Base-by-base conservation (phyloP, 1,140 invertebrate species). In the Drosophila mauritiana region DNA sequence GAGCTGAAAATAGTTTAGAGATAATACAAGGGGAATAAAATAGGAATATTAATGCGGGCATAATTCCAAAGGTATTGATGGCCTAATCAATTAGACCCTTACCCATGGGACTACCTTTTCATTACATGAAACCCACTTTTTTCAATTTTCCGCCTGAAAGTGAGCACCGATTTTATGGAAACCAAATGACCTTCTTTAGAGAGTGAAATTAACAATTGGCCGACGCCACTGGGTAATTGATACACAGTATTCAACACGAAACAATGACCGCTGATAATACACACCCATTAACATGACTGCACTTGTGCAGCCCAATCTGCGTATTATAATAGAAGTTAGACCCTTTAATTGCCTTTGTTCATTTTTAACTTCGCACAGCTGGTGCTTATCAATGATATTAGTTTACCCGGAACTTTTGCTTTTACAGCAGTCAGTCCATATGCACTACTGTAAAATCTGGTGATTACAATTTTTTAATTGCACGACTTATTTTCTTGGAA, bases 301-400 rank as follows among this genome's bases (percentile, higher is more conserved):
- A 11, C n/a, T 13, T n/a, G 27, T 34, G 22, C 17, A 58, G n/a
- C 5, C 13, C 31, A 37, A 59, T 55, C 62, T 68, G 73, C 61
- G 42, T 58, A 48, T 48, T 75, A 45, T 15, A 25, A 52, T 56
- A 22, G n/a, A 36, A 51, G 15, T 57, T 56, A 31, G 53, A 1
- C 15, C 15, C 31, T 58, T 27, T 34, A 55, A 48, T 51, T 42
- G 45, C 36, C 15, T 49, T 42, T 70, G 36, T 25, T 37, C 0
- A 56, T 13, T 39, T 46, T 17, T 25, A 27, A 20, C 45, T 42
- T 45, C 13, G n/a, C 7, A n/a, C 36, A 59, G 37, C 65, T 67
- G 70, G 15, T 52, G 80, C 76, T 84, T 84, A 84, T 84, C 76
- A 68, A 46, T 8, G 39, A 17, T 10, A 20, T 13, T 10, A 40